Evolutionary conservation across 2,888 invertebrate genomes (phyloP).

Genomic region (Callyntrura sp.): DNA sequence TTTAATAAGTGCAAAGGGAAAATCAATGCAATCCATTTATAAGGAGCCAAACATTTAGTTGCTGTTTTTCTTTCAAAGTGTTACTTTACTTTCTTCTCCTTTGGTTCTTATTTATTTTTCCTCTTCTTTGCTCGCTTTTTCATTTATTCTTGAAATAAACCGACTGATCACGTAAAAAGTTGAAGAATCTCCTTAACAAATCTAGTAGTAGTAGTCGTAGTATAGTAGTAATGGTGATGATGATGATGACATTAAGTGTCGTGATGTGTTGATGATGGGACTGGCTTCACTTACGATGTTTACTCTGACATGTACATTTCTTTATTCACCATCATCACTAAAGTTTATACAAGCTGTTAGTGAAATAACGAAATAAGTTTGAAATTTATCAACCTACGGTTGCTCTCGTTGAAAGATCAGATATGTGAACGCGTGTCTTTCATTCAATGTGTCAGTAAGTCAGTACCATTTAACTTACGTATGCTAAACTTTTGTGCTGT

Average conservation of each 20-base stretch:
- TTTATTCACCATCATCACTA: neutral
- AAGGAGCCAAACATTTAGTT: conserved; percentile 36
- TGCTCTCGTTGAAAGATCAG: conserved; percentile 27
- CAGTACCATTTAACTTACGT: conserved; percentile 37
- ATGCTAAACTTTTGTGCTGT: conserved; percentile 8
- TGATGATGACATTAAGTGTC: conserved; percentile 54
- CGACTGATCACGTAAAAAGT: conserved; percentile 69
- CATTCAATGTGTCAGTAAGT: conserved; percentile 71
- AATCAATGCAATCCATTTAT: conserved; percentile 50
- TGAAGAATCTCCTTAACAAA: conserved; percentile 30
- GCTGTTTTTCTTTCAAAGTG: conserved; percentile 49
- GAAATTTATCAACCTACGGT: conserved; percentile 42
- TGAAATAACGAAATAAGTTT: neutral
- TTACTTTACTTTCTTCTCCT: neutral
- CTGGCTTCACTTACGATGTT: conserved; percentile 1
- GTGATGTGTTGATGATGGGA: conserved; percentile 43
- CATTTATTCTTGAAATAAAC: conserved; percentile 69
- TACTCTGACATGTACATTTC: neutral
- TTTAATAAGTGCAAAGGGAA: conserved; percentile 26
- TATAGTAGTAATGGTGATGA: conserved; percentile 47
- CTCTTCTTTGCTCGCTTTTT: conserved; percentile 2
- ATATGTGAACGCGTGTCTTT: conserved; percentile 57
- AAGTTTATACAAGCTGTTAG: neutral
- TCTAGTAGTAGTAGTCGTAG: conserved; percentile 32
- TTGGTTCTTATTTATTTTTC: neutral